A percentile compares a stretch with the other conserved stretches of the same genome.
These are phyloP conservation scores for Ceratina japonica DNA, from an alignment of 1,140 invertebrate genomes.

Conservation along the genomic window DNA sequence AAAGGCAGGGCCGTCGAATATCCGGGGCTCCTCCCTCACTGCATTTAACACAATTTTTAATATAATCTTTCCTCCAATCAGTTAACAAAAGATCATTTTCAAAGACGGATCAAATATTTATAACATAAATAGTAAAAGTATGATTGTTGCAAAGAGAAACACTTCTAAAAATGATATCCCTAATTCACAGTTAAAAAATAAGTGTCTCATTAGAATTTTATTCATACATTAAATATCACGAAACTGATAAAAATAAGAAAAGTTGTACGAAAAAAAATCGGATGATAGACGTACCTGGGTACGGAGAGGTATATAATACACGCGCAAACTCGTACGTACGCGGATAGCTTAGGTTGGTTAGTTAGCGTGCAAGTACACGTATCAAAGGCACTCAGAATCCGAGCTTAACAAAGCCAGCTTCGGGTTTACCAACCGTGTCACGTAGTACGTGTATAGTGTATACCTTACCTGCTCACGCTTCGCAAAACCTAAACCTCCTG, in stretches of 20 bases:
- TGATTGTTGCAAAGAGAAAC: no score
- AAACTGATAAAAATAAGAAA: no score
- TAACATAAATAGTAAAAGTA: no score
- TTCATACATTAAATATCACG: no score
- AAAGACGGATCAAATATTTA: no score
- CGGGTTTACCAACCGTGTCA: conserved; percentile 79
- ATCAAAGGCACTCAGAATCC: conserved; percentile 80
- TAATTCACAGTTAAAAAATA: no score
- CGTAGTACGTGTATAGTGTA: conserved; percentile 78
- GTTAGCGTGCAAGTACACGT: conserved; percentile 81
- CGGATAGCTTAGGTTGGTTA: conserved; percentile 79
- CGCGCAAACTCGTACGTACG: conserved; percentile 33
- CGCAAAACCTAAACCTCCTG: conserved; percentile 73
- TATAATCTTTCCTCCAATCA: neutral
- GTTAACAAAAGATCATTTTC: no score
- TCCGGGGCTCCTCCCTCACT: neutral
- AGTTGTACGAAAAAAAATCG: neutral
- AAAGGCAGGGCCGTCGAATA: conserved; percentile 33
- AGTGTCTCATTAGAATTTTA: no score
- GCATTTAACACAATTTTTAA: neutral
- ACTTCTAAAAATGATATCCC: no score
- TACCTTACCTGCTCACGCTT: conserved; percentile 76
- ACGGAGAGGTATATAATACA: conserved; percentile 29
- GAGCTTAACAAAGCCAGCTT: conserved; percentile 79
- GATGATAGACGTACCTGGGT: conserved; percentile 28